Evolutionary conservation across 37 sponge, comb jelly and placozoan genomes (phyloP).

Genomic region (Cliona cf. orientalis): DNA sequence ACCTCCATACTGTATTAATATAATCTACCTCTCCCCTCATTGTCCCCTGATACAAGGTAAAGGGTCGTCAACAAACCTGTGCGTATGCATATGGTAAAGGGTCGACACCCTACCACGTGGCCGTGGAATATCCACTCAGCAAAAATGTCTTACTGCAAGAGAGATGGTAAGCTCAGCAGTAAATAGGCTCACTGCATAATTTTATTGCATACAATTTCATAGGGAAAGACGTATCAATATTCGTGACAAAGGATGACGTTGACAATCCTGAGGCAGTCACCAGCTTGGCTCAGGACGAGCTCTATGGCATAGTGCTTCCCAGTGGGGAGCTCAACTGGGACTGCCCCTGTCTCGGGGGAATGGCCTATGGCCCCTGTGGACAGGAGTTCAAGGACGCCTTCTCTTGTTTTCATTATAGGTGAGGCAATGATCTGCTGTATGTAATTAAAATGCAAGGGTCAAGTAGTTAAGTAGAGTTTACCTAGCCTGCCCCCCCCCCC

Average conservation of each 20-base stretch:
- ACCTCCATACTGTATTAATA: background rate
- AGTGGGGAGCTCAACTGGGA: slow-evolving; percentile 97
- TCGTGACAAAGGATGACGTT: slow-evolving; percentile 84
- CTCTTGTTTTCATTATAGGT: slow-evolving; percentile 85
- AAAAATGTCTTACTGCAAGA: slow-evolving; percentile 79
- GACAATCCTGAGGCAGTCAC: slow-evolving; percentile 54
- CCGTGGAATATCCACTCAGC: background rate
- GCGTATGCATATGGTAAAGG: background rate
- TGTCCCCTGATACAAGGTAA: background rate
- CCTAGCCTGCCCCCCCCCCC: background rate
- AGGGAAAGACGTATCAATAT: slow-evolving; percentile 83
- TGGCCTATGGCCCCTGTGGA: slow-evolving; percentile 87
- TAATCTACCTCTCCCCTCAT: background rate
- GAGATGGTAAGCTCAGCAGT: slow-evolving; percentile 50
- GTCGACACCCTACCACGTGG: background rate
- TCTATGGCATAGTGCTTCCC: slow-evolving; percentile 79
- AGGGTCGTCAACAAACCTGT: background rate
- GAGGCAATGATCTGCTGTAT: background rate
- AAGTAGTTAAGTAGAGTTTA: background rate
- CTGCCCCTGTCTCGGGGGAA: slow-evolving; percentile 93
- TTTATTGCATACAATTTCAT: background rate
- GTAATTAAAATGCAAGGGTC: background rate
- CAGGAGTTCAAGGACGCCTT: slow-evolving; percentile 86
- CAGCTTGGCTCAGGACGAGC: slow-evolving; percentile 51
- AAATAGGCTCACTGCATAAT: background rate